Evolutionary conservation across 2,113 vertebrate species (phyloP).

Genomic region (Clarias batrachus): DNA sequence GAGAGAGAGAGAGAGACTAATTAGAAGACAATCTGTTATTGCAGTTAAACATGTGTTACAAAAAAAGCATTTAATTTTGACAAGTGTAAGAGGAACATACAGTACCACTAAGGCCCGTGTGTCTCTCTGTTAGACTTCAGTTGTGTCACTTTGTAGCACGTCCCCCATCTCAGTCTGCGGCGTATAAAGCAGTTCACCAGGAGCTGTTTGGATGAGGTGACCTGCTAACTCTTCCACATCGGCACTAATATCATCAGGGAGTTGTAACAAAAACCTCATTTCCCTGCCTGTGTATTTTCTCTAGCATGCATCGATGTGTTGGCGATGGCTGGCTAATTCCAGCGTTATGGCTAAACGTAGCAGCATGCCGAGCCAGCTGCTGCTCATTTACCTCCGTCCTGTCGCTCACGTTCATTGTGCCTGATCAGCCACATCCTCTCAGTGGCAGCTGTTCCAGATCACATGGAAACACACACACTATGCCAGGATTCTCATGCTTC

Average conservation of each 20-base stretch:
- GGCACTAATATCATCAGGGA: conserved; percentile 1
- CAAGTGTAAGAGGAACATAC: too few relatives aligned
- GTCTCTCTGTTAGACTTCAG: background rate
- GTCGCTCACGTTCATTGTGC: conserved; percentile 34
- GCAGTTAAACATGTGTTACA: too few relatives aligned
- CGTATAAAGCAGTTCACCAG: background rate
- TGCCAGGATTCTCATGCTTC: conserved; percentile 37
- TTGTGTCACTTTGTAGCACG: too few relatives aligned
- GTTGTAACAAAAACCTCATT: conserved; percentile 31
- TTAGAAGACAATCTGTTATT: too few relatives aligned
- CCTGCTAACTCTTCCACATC: conserved; percentile 10
- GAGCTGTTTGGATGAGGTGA: background rate
- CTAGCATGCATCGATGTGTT: conserved; percentile 24
- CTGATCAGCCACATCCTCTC: conserved; percentile 23
- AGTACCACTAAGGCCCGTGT: too few relatives aligned
- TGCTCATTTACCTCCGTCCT: conserved; percentile 41
- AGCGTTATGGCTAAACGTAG: conserved; percentile 41
- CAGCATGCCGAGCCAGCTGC: conserved; percentile 33
- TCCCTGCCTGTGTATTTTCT: conserved; percentile 13
- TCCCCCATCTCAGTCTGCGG: background rate
- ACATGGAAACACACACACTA: background rate
- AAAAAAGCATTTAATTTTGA: too few relatives aligned
- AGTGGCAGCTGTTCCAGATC: conserved; percentile 34
- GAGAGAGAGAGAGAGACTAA: background rate
- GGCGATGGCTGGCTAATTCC: conserved; percentile 26